Evolutionary conservation across 2,888 invertebrate species (phyloP).

Genomic region (Agrochola circellaris): DNA sequence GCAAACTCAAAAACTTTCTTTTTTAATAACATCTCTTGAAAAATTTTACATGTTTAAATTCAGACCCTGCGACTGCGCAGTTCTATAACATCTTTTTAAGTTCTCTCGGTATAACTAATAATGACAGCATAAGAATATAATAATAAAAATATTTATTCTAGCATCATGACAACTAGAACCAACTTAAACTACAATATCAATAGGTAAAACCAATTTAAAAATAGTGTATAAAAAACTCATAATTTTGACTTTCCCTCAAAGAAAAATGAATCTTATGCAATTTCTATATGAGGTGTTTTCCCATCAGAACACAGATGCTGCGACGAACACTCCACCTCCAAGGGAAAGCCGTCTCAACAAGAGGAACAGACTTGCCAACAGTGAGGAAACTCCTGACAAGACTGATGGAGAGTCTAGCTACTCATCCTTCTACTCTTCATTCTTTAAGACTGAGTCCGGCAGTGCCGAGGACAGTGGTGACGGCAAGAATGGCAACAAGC

Average conservation of each 20-base stretch:
- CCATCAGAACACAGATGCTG: slow-evolving; percentile 71
- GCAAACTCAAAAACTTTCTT: background rate
- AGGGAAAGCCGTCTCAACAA: slow-evolving; percentile 43
- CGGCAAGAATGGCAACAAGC: slow-evolving; percentile 67
- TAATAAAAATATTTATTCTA: background rate
- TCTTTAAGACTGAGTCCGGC: slow-evolving; percentile 92
- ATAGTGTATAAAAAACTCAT: slow-evolving; percentile 6
- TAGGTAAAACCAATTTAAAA: slow-evolving; percentile 11
- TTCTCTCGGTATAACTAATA: background rate
- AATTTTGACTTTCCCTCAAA: background rate
- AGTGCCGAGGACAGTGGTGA: slow-evolving; percentile 82
- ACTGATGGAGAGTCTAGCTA: slow-evolving; percentile 91
- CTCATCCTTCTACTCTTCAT: slow-evolving; percentile 93
- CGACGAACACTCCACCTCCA: slow-evolving; percentile 40
- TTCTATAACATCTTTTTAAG: background rate
- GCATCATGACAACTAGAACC: background rate
- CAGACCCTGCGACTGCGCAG: background rate
- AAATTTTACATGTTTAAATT: background rate
- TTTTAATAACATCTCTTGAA: background rate
- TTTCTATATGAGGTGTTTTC: slow-evolving; percentile 32
- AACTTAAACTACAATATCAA: background rate
- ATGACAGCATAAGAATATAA: background rate
- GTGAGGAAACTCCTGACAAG: slow-evolving; percentile 74
- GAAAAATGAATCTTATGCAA: background rate
- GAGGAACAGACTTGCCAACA: slow-evolving; percentile 53